Evolutionary conservation across 2,797 vertebrate genomes (phyloP).

Genomic region (Hephaestus fuliginosus): DNA sequence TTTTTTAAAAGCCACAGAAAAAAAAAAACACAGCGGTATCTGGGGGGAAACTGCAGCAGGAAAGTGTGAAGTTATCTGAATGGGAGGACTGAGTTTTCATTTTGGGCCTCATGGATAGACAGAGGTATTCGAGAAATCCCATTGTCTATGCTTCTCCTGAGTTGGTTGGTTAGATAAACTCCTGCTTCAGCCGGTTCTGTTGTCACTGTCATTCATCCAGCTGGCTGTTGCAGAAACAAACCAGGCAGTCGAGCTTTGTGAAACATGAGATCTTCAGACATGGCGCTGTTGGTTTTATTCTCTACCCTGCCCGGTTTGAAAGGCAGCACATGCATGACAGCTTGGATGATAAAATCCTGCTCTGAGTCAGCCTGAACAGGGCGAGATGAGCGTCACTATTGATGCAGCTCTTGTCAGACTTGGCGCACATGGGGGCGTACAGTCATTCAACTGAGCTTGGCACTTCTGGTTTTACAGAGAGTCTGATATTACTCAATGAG

Average conservation of each 20-base stretch:
- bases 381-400: constrained; percentile 47
- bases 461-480: constrained; percentile 71
- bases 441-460: constrained; percentile 41
- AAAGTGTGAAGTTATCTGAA: constrained; percentile 8
- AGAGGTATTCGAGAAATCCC: constrained; percentile 55
- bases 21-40: neutral
- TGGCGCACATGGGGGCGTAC: constrained; percentile 26
- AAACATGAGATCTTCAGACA: constrained; percentile 67
- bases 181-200: constrained; percentile 38
- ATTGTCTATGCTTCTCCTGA: constrained; percentile 36
- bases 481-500: constrained; percentile 44
- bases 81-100: constrained; percentile 10
- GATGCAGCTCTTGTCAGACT: constrained; percentile 56
- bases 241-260: constrained; percentile 44
- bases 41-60: neutral
- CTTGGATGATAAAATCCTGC: constrained; percentile 54
- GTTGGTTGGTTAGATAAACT: constrained; percentile 57
- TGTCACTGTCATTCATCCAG: constrained; percentile 59
- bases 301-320: constrained; percentile 36
- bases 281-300: constrained; percentile 70
- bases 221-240: constrained; percentile 61
- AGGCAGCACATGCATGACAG: constrained; percentile 58
- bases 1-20: constrained; percentile 1
- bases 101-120: constrained; percentile 11
- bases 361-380: constrained; percentile 56